Evolutionary conservation across 1,140 invertebrate species (phyloP).

Genomic region (Caenorhabditis inopinata): DNA sequence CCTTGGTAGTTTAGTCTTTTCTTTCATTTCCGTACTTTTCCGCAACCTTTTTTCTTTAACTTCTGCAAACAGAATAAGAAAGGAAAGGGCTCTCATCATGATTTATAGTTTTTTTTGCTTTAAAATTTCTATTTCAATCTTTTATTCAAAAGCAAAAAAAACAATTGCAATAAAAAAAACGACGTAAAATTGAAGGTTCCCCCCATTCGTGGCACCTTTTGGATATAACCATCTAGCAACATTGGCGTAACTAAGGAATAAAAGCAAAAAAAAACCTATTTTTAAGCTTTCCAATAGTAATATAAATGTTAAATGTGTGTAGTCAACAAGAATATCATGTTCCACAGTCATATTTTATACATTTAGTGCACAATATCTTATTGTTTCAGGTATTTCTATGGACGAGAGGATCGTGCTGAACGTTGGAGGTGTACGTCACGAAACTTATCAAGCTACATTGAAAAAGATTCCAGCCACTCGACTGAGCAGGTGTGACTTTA

Average conservation of each 20-base stretch:
- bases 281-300: too few species aligned
- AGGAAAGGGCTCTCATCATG: conserved; percentile 10
- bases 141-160: background rate
- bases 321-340: too few species aligned
- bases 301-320: too few species aligned
- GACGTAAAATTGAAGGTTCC: background rate
- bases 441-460: conserved; percentile 88
- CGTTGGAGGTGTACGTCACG: conserved; percentile 93
- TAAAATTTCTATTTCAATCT: background rate
- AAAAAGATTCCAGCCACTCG: conserved; percentile 92
- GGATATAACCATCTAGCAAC: background rate
- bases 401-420: conserved; percentile 82
- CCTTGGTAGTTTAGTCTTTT: background rate
- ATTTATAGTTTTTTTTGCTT: background rate
- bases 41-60: background rate
- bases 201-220: too few species aligned
- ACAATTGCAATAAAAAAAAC: background rate
- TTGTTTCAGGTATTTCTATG: conserved; percentile 45
- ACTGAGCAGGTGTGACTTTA: conserved; percentile 76
- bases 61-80: background rate
- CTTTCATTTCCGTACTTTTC: background rate
- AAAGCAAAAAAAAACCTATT: too few species aligned
- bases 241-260: background rate
- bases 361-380: too few species aligned
- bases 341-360: too few species aligned